Percentiles rank a stretch among this genome's conserved stretches.
Conservation (phyloP, 2,113 vertebrate genomes). For the Hydrochoerus hydrochaeris region DNA sequence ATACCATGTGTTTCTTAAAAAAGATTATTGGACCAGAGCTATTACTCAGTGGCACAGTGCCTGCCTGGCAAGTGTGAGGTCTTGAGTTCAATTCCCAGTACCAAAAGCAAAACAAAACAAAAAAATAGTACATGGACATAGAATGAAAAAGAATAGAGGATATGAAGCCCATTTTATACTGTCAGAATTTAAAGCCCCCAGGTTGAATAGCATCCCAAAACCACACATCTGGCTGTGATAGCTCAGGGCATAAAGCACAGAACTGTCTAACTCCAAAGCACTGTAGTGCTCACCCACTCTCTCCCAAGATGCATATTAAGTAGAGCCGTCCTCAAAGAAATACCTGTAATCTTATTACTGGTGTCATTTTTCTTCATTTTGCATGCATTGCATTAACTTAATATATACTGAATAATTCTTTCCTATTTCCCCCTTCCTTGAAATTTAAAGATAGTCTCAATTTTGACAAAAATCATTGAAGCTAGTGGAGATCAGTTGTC, state of each 20-base stretch:
- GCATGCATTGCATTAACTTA: not conserved
- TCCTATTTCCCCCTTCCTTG: not conserved
- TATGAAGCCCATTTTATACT: not conserved
- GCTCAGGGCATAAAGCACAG: not conserved
- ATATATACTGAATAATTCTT: not conserved
- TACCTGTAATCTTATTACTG: not conserved
- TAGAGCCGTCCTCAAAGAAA: not conserved
- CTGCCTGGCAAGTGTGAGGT: too few species aligned
- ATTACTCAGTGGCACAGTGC: too few species aligned
- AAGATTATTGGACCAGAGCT: not conserved
- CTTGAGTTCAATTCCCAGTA: too few species aligned
- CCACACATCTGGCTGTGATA: not conserved
- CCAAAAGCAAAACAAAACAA: too few species aligned
- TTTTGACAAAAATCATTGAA: not conserved
- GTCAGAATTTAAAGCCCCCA: not conserved
- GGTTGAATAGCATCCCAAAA: not conserved
- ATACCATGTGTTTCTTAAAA: conserved; percentile 42
- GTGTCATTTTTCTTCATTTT: not conserved
- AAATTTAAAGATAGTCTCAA: not conserved
- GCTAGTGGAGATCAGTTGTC: not conserved
- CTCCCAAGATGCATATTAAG: not conserved
- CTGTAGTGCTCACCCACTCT: not conserved
- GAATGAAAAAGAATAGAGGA: not conserved
- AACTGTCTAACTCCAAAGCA: not conserved
- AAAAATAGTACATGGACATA: not conserved